Base-by-base conservation (phyloP, 2,888 invertebrate genomes). In the Caenorhabditis sp. region DNA sequence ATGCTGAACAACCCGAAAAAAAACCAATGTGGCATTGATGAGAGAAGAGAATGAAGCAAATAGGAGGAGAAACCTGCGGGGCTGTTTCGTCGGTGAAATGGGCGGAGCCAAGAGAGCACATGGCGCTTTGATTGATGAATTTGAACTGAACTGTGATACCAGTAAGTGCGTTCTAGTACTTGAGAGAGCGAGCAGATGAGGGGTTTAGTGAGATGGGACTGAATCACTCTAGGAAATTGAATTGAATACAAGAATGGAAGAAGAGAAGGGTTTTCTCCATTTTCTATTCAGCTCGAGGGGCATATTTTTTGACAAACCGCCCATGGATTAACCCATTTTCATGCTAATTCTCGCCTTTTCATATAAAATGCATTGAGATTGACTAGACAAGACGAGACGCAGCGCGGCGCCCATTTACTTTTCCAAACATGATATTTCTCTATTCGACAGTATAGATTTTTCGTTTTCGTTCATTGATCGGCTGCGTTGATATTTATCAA, bases 71-170 rank as follows among this genome's bases (percentile, higher is more conserved):
- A 53, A 65, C 65, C 50, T 22, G 35, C 18, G 50, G 28, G n/a
- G 58, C 58, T 64, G 50, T 37, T 65, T 37, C 32, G 65, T 67
- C 51, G 44, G 22, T 20, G 60, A 67, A 65, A 72, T 44, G 64
- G 64, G 64, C 72, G 56, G 47, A 8, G 28, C 32, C 20, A 22
- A 11, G 40, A 55, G 35, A 72, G 35, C 64, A 62, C 44, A 62
- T 55, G 71, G 55, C 55, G 62, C 40, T 26, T 62, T 58, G 72
- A 72, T 50, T 72, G 72, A 72, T 72, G 64, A 28, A 55, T 26
- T 35, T 72, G 47, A 62, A 55, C 26, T 71, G 55, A 62, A 62
- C 62, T 55, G 24, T 64, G 64, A 24, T 72, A 55, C 20, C 13
- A 55, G 15, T 11, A 20, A 44, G 55, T 53, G n/a, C n/a, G 40